Evolutionary conservation across 2,888 invertebrate genomes (phyloP), one percentile per base, ranked within the genome.

Genomic region (Stegophylla sp.): DNA sequence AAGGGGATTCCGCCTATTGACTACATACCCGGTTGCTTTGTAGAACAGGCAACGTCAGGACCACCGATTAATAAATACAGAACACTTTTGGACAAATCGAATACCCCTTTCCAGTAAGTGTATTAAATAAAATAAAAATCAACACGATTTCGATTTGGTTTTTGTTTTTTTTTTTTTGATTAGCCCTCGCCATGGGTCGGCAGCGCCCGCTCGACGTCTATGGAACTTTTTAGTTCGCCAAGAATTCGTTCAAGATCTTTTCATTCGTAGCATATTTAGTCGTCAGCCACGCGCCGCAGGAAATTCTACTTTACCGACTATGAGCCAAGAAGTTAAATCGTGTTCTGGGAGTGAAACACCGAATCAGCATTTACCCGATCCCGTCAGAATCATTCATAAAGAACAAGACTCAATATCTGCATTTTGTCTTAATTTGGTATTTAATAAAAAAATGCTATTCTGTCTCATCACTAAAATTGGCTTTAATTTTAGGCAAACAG

Each of bases 351-450:
- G 67, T 53, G 82, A 81, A 45, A 82, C 82, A 17, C 71, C 81
- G 4, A 82, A 63, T 66, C 75, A 71, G 53, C 83, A 87, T 82
- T 86, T 90, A 82, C 89, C 91, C 82, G 95, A 95, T 85, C 95
- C 96, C 13, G 95, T 97, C 82, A 91, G 97, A 84, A 96, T 99
- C 84, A 96, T 99, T 84, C 98, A 99, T 87, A 98, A 98, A 88
- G 99, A 99, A 86, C 97, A 97, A 88, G 99, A 99, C 87, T 95
- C 97, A 81, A 97, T 99, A 84, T 93, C 96, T 76, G 95, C 98
- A 48, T 99, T 99, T 89, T 97, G 98, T 86, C 90, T 98, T 82
- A 98, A 97, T 87, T 93, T 94, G 90, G 96, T 95, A 86, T 83
- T 83, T 77, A 74, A 34, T 77, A 17, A 63, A 81, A 64, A 56